A percentile compares a stretch with the other conserved stretches of the same genome.
Evolutionary conservation across 37 sponge, comb jelly and placozoan species (phyloP).

Genomic region (Halichondria panicea): DNA sequence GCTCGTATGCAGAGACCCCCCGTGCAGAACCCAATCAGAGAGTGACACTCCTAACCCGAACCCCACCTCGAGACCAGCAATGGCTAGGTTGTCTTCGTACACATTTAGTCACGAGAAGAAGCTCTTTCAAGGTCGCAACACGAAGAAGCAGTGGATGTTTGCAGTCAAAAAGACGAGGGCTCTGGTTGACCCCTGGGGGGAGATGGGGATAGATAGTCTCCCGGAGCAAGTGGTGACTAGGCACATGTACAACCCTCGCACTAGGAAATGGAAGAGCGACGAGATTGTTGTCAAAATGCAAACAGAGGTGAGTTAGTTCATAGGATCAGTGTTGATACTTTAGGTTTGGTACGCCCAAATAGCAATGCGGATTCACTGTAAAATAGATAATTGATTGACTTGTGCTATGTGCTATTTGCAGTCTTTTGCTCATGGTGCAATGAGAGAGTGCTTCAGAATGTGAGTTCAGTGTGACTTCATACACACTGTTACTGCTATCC

Average conservation of each 20-base stretch:
- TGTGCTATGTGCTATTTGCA: not conserved
- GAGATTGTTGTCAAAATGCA: constrained; percentile 80
- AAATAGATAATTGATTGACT: not conserved
- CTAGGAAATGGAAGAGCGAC: constrained; percentile 63
- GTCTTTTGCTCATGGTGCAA: constrained; percentile 90
- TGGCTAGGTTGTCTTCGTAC: no score
- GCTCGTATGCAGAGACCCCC: no score
- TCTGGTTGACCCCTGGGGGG: constrained; percentile 34
- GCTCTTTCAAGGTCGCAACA: no score
- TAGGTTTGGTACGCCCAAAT: not conserved
- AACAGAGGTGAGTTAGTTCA: constrained; percentile 62
- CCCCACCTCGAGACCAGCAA: no score
- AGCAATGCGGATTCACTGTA: not conserved
- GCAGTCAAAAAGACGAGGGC: constrained; percentile 15
- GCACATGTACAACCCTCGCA: constrained; percentile 72
- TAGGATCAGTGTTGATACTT: no score
- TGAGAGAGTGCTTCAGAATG: constrained; percentile 93
- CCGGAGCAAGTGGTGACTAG: constrained; percentile 44
- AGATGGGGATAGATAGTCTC: constrained; percentile 12
- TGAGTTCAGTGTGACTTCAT: constrained; percentile 25
- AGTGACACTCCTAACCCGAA: no score
- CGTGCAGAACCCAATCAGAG: no score
- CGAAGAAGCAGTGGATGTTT: constrained; percentile 36
- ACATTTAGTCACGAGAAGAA: no score
- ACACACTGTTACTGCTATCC: not conserved